Base-by-base conservation (phyloP, 64 coral and sea anemone species). In the Stylophora pistillata region DNA sequence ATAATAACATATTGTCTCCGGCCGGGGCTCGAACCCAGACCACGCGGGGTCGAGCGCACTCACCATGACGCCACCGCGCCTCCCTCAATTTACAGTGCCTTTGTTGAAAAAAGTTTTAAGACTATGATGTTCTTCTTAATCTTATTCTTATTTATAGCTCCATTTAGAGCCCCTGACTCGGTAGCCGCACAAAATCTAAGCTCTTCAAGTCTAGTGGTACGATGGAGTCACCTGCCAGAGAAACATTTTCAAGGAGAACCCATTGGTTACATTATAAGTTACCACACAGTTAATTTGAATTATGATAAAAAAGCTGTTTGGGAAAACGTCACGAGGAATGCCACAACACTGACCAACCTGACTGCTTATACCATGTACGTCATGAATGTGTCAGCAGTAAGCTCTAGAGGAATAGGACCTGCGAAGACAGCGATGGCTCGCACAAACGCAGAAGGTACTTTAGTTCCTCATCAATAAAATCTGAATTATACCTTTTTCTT, bases 311-410 rank as follows among this genome's bases (percentile, higher is more conserved):
- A 15, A 1, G 28, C 29, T 27, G n/a, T 78, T 12, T 58, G 53
- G 7, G 53, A 58, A 11, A 78, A 58, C 25, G 57, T 30, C 55
- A 78, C 72, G 11, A 74, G 26, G 17, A 78, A 78, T 55, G 25
- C 25, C n/a, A 78, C 76, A 14, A 28, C n/a, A 12, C 76, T 78
- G 6, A 78, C 53, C 1, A 54, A 58, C 47, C 25, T 78, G 23
- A 15, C n/a, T n/a, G 55, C 14, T 12, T 78, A 58, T 58, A 78
- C 76, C 52, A 55, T 58, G 13, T 78, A 78, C 25, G 47, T 78
- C 13, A 30, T 78, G 25, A 57, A 78, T 56, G 76, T 78, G 55
- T 78, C 76, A 58, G 76, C 76, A n/a, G 76, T 78, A 55, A 78
- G 76, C 30, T 56, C 76, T 15, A 53, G 76, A 28, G 76, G 76